Evolutionary conservation across 2,888 invertebrate genomes (phyloP).

Genomic region (Aphrophora alni): DNA sequence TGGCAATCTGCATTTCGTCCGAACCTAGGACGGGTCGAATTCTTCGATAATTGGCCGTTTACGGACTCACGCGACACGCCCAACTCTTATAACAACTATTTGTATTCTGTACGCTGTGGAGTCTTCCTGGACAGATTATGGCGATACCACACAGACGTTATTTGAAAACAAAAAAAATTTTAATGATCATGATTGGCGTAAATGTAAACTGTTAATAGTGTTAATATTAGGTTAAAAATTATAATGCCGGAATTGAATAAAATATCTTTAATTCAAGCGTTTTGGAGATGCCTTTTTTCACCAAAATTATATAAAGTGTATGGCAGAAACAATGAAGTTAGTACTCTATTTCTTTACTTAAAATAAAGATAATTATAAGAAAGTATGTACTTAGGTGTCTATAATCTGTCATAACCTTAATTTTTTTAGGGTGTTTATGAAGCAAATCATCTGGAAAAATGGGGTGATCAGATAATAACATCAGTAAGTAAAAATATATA

Average conservation of each 20-base stretch:
- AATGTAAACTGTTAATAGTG: too few species aligned
- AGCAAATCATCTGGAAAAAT: slow-evolving; percentile 71
- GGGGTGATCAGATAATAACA: slow-evolving; percentile 74
- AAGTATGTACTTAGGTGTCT: slow-evolving; percentile 29
- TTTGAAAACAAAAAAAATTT: too few species aligned
- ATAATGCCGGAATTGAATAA: slow-evolving; percentile 34
- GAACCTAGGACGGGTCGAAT: too few species aligned
- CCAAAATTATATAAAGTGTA: slow-evolving; percentile 77
- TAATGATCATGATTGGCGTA: too few species aligned
- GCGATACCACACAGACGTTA: too few species aligned
- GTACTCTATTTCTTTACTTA: slow-evolving; percentile 48
- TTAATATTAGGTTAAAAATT: too few species aligned
- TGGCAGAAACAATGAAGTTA: slow-evolving; percentile 64
- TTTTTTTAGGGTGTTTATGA: slow-evolving; percentile 68
- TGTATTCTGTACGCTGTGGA: too few species aligned
- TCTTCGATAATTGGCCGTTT: too few species aligned
- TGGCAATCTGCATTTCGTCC: too few species aligned
- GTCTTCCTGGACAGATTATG: too few species aligned
- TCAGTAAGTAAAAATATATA: slow-evolving; percentile 66
- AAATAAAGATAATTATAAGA: slow-evolving; percentile 13
- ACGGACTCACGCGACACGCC: too few species aligned
- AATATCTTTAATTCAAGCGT: slow-evolving; percentile 61
- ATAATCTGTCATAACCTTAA: slow-evolving; percentile 47
- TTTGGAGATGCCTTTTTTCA: slow-evolving; percentile 71
- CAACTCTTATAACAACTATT: too few species aligned